phyloP scores from a whole-genome alignment of 2,113 vertebrate genomes.

The Gadus macrocephalus region DNA sequence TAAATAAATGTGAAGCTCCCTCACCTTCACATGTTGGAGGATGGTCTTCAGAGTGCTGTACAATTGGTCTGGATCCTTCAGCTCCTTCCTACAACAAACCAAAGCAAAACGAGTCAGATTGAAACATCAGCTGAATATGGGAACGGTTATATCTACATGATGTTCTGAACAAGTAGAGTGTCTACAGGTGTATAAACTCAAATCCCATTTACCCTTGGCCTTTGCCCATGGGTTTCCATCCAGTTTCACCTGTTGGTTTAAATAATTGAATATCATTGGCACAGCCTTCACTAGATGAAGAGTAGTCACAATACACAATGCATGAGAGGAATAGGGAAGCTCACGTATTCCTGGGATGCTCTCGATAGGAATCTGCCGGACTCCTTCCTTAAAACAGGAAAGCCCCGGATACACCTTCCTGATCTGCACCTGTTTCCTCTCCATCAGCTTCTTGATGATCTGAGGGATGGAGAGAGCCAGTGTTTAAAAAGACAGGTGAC shows the following conservation, averaged over 20 bases:
- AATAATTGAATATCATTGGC: background rate
- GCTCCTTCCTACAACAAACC: constrained; percentile 79
- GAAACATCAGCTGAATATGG: no score
- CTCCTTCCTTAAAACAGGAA: constrained; percentile 98
- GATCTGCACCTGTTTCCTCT: constrained; percentile 97
- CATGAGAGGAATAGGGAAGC: constrained; percentile 37
- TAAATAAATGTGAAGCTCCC: constrained; percentile 17
- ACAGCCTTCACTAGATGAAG: no score
- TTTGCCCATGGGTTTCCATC: constrained; percentile 93
- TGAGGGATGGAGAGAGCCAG: constrained; percentile 44
- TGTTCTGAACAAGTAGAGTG: background rate
- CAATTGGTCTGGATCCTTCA: constrained; percentile 94
- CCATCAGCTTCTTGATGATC: constrained; percentile 99
- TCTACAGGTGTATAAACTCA: background rate
- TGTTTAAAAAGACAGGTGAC: background rate
- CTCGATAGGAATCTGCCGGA: constrained; percentile 97
- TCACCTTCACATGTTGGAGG: constrained; percentile 96
- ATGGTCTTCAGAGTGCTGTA: constrained; percentile 92
- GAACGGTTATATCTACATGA: background rate
- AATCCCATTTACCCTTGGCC: constrained; percentile 60
- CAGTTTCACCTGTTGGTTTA: constrained; percentile 86
- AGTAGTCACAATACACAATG: background rate
- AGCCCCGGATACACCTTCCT: constrained; percentile 98
- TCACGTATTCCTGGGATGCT: constrained; percentile 98
- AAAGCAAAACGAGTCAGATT: background rate